phyloP scores from a whole-genome alignment of 2,113 vertebrate genomes.

The Mormyrus iriodes region DNA sequence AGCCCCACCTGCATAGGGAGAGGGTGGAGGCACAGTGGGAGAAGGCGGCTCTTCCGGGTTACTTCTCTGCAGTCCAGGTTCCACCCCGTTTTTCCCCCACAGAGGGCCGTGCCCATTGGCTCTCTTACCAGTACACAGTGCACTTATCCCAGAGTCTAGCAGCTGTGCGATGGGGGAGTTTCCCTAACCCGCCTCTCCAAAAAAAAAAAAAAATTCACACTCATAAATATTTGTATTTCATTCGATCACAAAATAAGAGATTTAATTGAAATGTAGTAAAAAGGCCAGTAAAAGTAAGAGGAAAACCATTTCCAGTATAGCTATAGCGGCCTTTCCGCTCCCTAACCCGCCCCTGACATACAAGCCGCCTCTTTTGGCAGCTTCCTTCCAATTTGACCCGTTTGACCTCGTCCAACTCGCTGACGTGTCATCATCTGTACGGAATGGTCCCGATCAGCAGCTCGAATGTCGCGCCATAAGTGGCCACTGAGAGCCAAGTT shows the following conservation, averaged over 20 bases:
- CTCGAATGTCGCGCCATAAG: not conserved
- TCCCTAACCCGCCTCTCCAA: not conserved
- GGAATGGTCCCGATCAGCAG: not conserved
- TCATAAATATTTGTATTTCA: not conserved
- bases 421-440: not conserved
- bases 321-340: not conserved
- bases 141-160: not conserved
- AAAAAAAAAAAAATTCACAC: not conserved
- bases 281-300: not conserved
- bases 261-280: not conserved
- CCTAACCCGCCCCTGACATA: not conserved
- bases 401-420: not conserved
- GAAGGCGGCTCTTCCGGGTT: not conserved
- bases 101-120: not conserved
- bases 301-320: not conserved
- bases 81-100: not conserved
- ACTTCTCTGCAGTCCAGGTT: not conserved
- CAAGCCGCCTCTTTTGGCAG: not conserved
- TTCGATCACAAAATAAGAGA: not conserved
- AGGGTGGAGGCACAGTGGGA: not conserved
- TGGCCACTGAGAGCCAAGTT: not conserved
- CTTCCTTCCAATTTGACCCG: not conserved
- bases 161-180: not conserved
- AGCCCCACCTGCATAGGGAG: not conserved
- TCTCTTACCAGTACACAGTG: not conserved